Evolutionary conservation across 2,888 invertebrate genomes (phyloP), one percentile per base, ranked within the genome.

Genomic region (Andrena praecox): DNA sequence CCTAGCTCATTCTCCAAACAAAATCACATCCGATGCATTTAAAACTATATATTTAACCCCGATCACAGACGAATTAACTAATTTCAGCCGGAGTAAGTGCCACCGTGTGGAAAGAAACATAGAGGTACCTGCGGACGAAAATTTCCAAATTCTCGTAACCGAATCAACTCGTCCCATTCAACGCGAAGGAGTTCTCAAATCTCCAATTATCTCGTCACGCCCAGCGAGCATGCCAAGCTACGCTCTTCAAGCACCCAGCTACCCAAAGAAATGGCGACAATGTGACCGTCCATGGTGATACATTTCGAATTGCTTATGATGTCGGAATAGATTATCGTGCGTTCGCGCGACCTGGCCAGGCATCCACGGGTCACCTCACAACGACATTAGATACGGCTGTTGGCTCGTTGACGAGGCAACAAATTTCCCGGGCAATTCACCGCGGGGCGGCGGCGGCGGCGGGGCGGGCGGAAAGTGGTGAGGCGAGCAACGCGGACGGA

Each of bases 401-500:
- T 80, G 35, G 66, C 24, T 72, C 62, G 72, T 70, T 81, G 76
- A 82, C 80, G 76, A 76, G 78, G 74, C 80, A 80, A 76, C 73
- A 83, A 85, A 85, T 85, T 85, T 79, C 68, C 75, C 67, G 59
- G 69, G 64, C 62, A 75, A 86, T 80, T 79, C 74, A 67, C 62
- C 54, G 68, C 35, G 54, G 12, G 31, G 8, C n/a, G 20, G 35
- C 12, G 31, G 8, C n/a, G 20, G 35, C 12, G 42, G 24, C 16
- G 29, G 29, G 31, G 56, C 52, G n/a, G 59, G 7, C 12, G 20
- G 31, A 48, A 73, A 54, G 66, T 67, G 77, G 59, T 20, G n/a
- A 31, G 20, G 24, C 27, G n/a, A 66, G 35, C 16, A 54, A 8
- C 31, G 54, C 42, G 62, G n/a, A 33, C 20, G 56, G 29, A 42